Evolutionary conservation across 1,140 invertebrate species (phyloP).

Genomic region (Sarcophaga peregrina): DNA sequence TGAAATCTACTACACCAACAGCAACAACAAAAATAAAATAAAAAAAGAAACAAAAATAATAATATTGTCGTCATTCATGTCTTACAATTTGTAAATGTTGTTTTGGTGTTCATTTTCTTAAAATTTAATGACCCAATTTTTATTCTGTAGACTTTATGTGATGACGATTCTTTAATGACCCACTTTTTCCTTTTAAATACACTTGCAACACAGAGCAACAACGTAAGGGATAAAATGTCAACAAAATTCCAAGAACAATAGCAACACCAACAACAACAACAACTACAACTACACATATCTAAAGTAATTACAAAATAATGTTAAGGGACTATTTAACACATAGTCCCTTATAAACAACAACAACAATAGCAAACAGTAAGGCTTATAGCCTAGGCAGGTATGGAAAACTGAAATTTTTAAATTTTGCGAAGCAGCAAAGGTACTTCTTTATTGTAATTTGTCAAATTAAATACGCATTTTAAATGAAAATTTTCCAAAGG

Average conservation of each 20-base stretch:
- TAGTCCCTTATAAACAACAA: slow-evolving; percentile 14
- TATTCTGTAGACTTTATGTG: neutral
- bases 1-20: too few relatives aligned
- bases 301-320: slow-evolving; percentile 40
- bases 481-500: too few relatives aligned
- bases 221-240: neutral
- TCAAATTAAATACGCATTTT: too few relatives aligned
- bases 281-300: neutral
- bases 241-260: neutral
- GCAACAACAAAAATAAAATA: too few relatives aligned
- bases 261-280: neutral
- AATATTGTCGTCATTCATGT: neutral
- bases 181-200: neutral
- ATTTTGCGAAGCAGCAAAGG: too few relatives aligned
- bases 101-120: slow-evolving; percentile 24
- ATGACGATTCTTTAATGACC: slow-evolving; percentile 1
- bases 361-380: slow-evolving; percentile 8
- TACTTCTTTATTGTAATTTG: too few relatives aligned
- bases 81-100: slow-evolving; percentile 6
- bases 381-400: too few relatives aligned
- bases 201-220: too few relatives aligned
- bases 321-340: slow-evolving; percentile 37
- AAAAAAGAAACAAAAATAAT: neutral
- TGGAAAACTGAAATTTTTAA: too few relatives aligned
- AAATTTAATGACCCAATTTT: neutral